These are phyloP conservation scores for Caenorhabditis sp. DNA, from an alignment of 2,888 invertebrate genomes.

Conservation along the genomic window DNA sequence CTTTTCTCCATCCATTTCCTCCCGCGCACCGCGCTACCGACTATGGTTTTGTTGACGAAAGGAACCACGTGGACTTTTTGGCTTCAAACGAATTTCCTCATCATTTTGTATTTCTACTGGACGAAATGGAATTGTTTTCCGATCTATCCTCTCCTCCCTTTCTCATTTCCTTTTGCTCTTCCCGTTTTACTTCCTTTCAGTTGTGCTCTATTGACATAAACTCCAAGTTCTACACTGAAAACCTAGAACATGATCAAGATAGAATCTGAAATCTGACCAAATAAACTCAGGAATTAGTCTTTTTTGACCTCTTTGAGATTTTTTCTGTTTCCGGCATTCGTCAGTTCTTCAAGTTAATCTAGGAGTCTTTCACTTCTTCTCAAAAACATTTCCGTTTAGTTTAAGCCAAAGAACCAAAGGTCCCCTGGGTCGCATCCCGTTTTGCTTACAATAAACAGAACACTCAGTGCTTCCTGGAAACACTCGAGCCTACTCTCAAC, in stretches of 20 bases:
- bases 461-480: constrained; percentile 28
- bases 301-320: background rate
- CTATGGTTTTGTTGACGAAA: background rate
- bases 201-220: too few relatives aligned
- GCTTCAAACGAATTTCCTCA: constrained; percentile 19
- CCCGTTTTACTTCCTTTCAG: too few relatives aligned
- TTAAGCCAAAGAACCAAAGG: constrained; percentile 30
- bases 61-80: constrained; percentile 16
- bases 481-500: background rate
- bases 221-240: too few relatives aligned
- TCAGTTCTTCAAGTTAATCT: constrained; percentile 5
- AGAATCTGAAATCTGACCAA: background rate
- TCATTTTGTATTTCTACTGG: background rate
- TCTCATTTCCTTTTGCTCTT: background rate
- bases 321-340: background rate
- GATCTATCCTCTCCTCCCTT: background rate
- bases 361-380: background rate
- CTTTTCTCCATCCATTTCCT: constrained; percentile 22
- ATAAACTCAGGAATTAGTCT: too few relatives aligned
- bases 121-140: background rate
- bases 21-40: constrained; percentile 15
- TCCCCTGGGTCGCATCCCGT: constrained; percentile 19
- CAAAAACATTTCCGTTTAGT: constrained; percentile 16
- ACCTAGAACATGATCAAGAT: background rate
- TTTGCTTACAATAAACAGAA: constrained; percentile 28